A percentile compares a stretch with the other conserved stretches of the same genome.
Evolutionary conservation across 2,888 invertebrate species (phyloP).

Genomic region (Chaetogeoica ovagalla): DNA sequence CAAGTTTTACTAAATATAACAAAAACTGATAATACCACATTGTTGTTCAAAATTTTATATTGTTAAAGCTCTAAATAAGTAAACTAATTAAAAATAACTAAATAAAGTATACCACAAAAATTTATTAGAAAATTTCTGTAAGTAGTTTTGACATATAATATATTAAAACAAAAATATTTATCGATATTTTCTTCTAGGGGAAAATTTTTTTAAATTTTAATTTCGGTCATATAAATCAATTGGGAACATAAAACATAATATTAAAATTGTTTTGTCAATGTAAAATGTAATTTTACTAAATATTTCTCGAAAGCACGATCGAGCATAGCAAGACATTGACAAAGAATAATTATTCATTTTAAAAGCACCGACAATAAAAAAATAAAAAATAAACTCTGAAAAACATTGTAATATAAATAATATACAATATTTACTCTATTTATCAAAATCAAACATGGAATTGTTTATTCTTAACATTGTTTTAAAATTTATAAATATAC

Average conservation of each 20-base stretch:
- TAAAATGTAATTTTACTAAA: background rate
- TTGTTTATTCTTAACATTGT: conserved; percentile 14
- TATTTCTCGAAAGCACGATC: background rate
- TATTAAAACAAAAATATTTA: too few relatives aligned
- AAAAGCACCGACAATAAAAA: background rate
- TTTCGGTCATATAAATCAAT: background rate
- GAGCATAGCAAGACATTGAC: background rate
- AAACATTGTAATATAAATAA: background rate
- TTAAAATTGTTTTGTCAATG: too few relatives aligned
- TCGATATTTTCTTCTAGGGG: background rate
- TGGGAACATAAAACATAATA: too few relatives aligned
- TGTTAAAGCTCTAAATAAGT: too few relatives aligned
- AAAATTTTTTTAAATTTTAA: background rate
- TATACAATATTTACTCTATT: conserved; percentile 26
- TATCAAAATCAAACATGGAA: conserved; percentile 13
- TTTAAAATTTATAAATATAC: conserved; percentile 12
- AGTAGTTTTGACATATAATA: too few relatives aligned
- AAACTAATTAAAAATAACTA: too few relatives aligned
- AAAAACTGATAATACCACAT: too few relatives aligned
- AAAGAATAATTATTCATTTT: background rate
- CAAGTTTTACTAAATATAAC: too few relatives aligned
- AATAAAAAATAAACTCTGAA: background rate
- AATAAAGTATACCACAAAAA: too few relatives aligned
- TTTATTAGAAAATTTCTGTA: too few relatives aligned
- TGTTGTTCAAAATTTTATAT: too few relatives aligned